These are phyloP conservation scores for Actinopyga echinites DNA, from an alignment of 53 echinoderm and acorn worm genomes.

Conservation along the genomic window DNA sequence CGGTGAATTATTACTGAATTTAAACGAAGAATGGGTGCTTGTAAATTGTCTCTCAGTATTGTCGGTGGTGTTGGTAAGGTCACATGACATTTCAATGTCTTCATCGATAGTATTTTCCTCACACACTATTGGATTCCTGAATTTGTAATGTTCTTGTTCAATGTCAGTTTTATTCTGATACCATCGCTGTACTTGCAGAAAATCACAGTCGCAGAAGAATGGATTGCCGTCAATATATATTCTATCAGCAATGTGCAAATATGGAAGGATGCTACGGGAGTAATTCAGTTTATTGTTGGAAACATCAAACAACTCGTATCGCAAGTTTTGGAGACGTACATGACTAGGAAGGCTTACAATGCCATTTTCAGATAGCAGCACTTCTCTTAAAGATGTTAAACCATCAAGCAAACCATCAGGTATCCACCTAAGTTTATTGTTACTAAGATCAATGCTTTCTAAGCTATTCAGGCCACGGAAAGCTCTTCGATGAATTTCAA, in stretches of 20 bases:
- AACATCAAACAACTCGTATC: not conserved
- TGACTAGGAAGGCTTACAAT: not conserved
- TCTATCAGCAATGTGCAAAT: not conserved
- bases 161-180: not conserved
- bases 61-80: no score
- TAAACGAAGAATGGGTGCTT: no score
- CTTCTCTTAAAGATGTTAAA: slow-evolving; percentile 2
- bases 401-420: slow-evolving; percentile 3
- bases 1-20: no score
- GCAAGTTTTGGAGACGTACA: not conserved
- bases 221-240: not conserved
- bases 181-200: not conserved
- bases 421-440: not conserved
- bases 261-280: not conserved
- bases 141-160: no score
- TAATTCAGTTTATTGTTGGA: not conserved
- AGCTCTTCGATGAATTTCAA: not conserved
- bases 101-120: no score
- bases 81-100: no score
- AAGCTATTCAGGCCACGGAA: not conserved
- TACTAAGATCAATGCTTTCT: not conserved
- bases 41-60: no score
- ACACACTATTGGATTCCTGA: no score
- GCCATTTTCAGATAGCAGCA: not conserved
- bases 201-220: slow-evolving; percentile 9